Base-by-base conservation (phyloP, 2,888 invertebrate genomes). In the Yponomeuta malinellus region DNA sequence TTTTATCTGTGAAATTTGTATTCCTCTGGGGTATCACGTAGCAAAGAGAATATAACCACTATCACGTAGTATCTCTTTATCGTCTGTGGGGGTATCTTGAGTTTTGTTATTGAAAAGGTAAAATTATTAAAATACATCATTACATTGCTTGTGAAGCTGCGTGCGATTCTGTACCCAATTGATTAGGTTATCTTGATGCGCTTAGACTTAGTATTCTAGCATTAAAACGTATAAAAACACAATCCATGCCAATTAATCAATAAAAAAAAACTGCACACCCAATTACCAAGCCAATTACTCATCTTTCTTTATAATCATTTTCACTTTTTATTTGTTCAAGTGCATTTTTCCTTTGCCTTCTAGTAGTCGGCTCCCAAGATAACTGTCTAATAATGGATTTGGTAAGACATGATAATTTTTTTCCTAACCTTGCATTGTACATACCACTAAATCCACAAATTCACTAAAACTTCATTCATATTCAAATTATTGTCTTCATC, bases 311-410 rank as follows among this genome's bases (percentile, higher is more conserved):
- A 15, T 63, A 63, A 63, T 63, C n/a, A 63, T n/a, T 15, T 23
- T 23, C 1, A 5, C 43, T 43, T 63, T 23, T 63, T 63, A 31
- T 64, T 64, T 64, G 64, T 29, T 64, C 64, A 64, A 29, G 64
- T 64, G 23, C 23, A 23, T 23, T 23, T 23, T 23, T 23, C 23
- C 23, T 23, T 23, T 23, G 64, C 31, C 64, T 23, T 59, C 29
- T 64, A 29, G 64, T 29, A 29, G 23, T 15, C 52, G 31, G 23
- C 64, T 64, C 31, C 5, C 68, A n/a, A 23, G 12, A 68, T n/a
- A 68, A 68, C n/a, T 1, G 33, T n/a, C 15, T 52, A 10, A 69
- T 5, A 69, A 52, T 59, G 59, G 69, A 69, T 43, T 67, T 67
- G 59, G 69, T 59, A 69, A 59, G 69, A 31, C 23, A 69, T 65